A percentile compares a stretch with the other conserved stretches of the same genome.
These are phyloP conservation scores for Syrista parreyssii DNA, from an alignment of 2,888 invertebrate genomes.

Conservation along the genomic window DNA sequence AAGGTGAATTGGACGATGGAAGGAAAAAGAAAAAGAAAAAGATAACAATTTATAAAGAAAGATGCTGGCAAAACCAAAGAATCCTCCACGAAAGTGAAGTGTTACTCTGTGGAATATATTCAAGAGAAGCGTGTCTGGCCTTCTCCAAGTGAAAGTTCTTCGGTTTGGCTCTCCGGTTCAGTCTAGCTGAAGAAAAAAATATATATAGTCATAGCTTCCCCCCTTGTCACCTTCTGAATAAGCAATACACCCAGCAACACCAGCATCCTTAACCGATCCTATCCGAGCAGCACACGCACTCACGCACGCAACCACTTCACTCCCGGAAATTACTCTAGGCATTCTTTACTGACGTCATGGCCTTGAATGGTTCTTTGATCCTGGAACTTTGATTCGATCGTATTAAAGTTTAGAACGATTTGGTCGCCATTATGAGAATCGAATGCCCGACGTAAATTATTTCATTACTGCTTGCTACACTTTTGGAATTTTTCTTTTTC, in stretches of 20 bases:
- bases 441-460: background rate
- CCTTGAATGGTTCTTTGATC: constrained; percentile 25
- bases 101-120: constrained; percentile 49
- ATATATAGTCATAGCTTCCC: background rate
- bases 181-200: background rate
- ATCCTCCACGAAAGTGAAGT: constrained; percentile 52
- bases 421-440: background rate
- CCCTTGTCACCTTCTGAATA: background rate
- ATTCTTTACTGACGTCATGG: constrained; percentile 27
- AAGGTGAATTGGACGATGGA: background rate
- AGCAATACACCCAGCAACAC: background rate
- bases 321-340: constrained; percentile 28
- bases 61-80: background rate
- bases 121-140: constrained; percentile 29
- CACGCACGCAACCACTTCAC: constrained; percentile 13
- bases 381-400: background rate
- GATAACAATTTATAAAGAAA: background rate
- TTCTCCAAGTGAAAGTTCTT: constrained; percentile 53
- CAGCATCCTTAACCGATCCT: background rate
- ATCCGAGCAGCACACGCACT: constrained; percentile 10
- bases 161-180: background rate
- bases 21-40: background rate
- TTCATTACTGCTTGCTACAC: background rate
- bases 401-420: background rate
- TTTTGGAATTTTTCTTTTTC: background rate